Base-by-base conservation (phyloP, 1,140 invertebrate species). In the Zaprionus gabonicus region DNA sequence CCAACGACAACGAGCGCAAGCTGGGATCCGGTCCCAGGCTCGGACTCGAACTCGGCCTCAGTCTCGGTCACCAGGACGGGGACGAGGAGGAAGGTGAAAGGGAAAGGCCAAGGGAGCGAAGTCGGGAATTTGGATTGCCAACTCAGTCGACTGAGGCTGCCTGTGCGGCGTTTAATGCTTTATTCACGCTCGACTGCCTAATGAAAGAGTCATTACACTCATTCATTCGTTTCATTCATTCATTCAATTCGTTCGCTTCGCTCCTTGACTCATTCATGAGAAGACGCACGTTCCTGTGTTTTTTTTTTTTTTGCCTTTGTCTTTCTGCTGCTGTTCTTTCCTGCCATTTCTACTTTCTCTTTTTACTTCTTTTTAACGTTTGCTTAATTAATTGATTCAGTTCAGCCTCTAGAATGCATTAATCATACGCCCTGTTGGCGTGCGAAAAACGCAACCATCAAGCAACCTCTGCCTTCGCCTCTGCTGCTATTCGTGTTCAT, bases 201-300 rank as follows among this genome's bases (percentile, higher is more conserved):
- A 88, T 84, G 78, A 90, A 81, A 90, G 81, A 88, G 81, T 90
- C 85, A 88, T 81, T 84, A 87, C 85, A 90, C 81, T 85, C 85
- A 90, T 81, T 87, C 81, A 87, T 60, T 90, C 80, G 77, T 76
- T 78, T 74, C 81, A 82, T 82, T 82, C 83, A 82, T 76, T 83
- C 83, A 82, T 73, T 87, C 77, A 85, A 55, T 77, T 82, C 80
- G 81, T 78, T 56, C 53, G 53, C 27, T 59, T 85, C 79, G 77
- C 76, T 81, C 78, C 49, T 38, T 60, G 58, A 70, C 65, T 77
- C 75, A 73, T 72, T 73, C 69, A 76, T 76, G 81, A 88, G 81
- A 38, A 62, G 55, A 80, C 58, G 68, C 66, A 57, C 76, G 57
- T 71, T 71, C 68, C 62, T 59, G 1, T 56, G 15, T 27, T 82